Evolutionary conservation across 2,888 invertebrate genomes (phyloP), one percentile per base, ranked within the genome.

Genomic region (Cryptocephalus primarius): DNA sequence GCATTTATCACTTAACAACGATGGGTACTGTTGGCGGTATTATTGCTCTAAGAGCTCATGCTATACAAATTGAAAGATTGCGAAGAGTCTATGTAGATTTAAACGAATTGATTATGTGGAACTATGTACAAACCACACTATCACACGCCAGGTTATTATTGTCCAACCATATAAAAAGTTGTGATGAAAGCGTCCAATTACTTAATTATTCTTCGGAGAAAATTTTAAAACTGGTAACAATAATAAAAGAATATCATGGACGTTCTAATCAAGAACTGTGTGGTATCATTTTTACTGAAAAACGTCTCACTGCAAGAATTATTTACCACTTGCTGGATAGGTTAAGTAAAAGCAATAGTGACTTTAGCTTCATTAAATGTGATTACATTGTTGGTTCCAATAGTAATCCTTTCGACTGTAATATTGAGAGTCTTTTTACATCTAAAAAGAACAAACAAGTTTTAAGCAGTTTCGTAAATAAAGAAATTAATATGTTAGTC

Each of bases 321-420:
- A 59, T 93, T 1, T 85, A 76, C 61, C 81, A 85, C 50, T 62
- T 88, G 3, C 57, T 90, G 4, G 74, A 79, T 47, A 69, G 72
- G 1, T 75, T 76, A 1, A 70, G 68, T 9, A 57, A 72, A 22
- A 36, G 48, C 0, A 70, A 77, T 49, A 69, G 74, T 0, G 68
- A 75, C 9, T 79, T 78, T 52, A 69, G 70, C 0, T 78, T 83
- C 55, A 59, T 86, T 0, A 73, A 75, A 49, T 77, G 84, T 0
- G 83, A 87, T 56, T 91, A 82, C 61, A 73, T 89, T 44, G 78
- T 88, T 1, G 90, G 91, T 0, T 76, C 73, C 47, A 76, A 77
- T 46, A 63, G 71, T 1, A 77, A 78, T 63, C 78, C 82, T 0
- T 72, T 70, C 34, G 78, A 75, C 54, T 70, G 71, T 49, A 75